Evolutionary conservation across 2,888 invertebrate species (phyloP), one percentile per base, ranked within the genome.

Genomic region (Epinotia ramella): DNA sequence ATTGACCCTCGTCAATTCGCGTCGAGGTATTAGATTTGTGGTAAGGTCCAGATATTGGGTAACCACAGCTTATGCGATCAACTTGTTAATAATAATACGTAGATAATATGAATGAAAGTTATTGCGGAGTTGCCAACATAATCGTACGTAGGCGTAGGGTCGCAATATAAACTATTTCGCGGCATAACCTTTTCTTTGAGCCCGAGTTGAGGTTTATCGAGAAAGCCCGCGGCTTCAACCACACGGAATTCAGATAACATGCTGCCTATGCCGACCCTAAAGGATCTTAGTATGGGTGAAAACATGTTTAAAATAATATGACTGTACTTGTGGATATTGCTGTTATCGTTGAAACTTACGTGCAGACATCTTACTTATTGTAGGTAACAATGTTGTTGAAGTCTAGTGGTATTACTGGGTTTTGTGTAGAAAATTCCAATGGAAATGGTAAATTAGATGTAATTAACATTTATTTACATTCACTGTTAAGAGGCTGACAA

Each of bases 1-100:
- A 57, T 67, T 67, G 76, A 76, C 76, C 76, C 76, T 76, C 72
- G 76, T 76, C 76, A 76, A 76, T 76, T 72, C 62, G 66, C 66
- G 71, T 63, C 62, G 75, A 76, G 71, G 67, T 72, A 72, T 76
- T 76, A 72, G 72, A 76, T 76, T 68, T 76, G 76, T 67, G 72
- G 67, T 63, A 44, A 67, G 72, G 66, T 66, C 46, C 76, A 72
- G 76, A 63, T 76, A 76, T 76, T 76, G 72, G 67, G 67, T 76
- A 72, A 67, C 76, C 62, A 72, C 62, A 66, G 75, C 75, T 75
- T 75, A 67, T 67, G 60, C 63, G 76, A 71, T 67, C 76, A 71
- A 67, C 71, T 63, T 72, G 67, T 63, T 76, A 67, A 76, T 76
- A 76, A 73, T 68, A 70, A 44, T 62, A 67, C 63, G 62, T 74